Percentiles rank a stretch among this genome's conserved stretches.
These are phyloP conservation scores for Synergus gifuensis DNA, from an alignment of 2,888 invertebrate species.

Conservation along the genomic window DNA sequence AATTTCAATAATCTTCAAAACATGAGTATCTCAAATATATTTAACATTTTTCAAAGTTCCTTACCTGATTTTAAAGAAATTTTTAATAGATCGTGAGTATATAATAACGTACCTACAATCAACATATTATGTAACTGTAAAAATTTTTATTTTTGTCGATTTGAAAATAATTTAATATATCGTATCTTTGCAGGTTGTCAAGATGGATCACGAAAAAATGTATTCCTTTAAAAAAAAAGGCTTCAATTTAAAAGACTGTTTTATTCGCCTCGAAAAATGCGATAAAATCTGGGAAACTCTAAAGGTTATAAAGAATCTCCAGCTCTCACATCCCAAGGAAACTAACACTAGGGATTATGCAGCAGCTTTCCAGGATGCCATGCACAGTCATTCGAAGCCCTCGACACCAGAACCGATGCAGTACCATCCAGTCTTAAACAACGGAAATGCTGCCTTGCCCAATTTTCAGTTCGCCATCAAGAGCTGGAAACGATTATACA, in stretches of 20 bases:
- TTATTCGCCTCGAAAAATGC: constrained; percentile 68
- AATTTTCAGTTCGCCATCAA: constrained; percentile 69
- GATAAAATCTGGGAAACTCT: constrained; percentile 76
- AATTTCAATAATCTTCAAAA: no score
- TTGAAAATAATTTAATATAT: background rate
- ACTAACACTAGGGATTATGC: background rate
- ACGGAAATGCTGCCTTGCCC: constrained; percentile 62
- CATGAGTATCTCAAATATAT: no score
- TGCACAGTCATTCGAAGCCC: constrained; percentile 41
- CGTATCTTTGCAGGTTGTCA: constrained; percentile 44
- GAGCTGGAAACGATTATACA: constrained; percentile 63
- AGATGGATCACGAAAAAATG: constrained; percentile 27
- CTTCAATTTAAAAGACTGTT: constrained; percentile 62
- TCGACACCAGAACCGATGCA: constrained; percentile 49
- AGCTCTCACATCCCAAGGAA: constrained; percentile 14
- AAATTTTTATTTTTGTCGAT: no score
- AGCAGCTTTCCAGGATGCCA: background rate
- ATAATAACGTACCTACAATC: no score
- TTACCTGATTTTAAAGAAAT: no score
- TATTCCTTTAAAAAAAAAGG: constrained; percentile 51
- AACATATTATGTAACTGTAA: no score
- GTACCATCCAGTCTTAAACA: constrained; percentile 62
- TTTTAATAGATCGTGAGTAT: no score
- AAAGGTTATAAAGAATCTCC: constrained; percentile 66
- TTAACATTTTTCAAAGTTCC: no score